Percentiles rank a stretch among this genome's conserved stretches.
These are phyloP conservation scores for Sylvia borin DNA, from an alignment of 2,797 vertebrate genomes.

Conservation along the genomic window DNA sequence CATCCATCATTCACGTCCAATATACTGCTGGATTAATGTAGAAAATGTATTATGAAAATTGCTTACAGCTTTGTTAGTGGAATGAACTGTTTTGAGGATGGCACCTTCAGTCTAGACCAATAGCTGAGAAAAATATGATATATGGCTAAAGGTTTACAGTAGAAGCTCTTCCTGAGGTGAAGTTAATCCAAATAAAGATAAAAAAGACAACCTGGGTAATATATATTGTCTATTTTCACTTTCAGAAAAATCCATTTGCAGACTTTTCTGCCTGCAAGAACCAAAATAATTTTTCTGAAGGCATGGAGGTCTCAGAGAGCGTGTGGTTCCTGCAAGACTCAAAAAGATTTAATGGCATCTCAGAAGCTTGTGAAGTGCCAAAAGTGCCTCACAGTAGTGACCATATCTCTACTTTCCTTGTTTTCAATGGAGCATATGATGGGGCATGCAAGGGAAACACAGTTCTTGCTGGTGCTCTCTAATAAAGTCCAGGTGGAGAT, in stretches of 20 bases:
- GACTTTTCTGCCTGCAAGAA: not conserved
- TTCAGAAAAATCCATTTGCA: not conserved
- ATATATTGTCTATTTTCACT: not conserved
- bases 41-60: constrained; percentile 36
- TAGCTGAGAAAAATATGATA: not conserved
- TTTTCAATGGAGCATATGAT: not conserved
- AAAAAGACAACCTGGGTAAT: not conserved
- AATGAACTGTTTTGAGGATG: not conserved
- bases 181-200: constrained; percentile 22
- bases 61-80: not conserved
- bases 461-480: not conserved
- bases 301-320: not conserved
- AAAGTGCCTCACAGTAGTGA: not conserved
- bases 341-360: not conserved
- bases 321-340: fast-evolving
- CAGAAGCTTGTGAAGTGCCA: not conserved
- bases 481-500: not conserved
- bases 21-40: constrained; percentile 21
- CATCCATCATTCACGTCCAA: not conserved
- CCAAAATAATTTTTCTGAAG: not conserved
- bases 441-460: not conserved
- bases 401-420: not conserved
- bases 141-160: not conserved
- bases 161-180: not conserved
- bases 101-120: not conserved